phyloP scores from a whole-genome alignment of 2,888 invertebrate genomes.

The Horisme vitalbata region DNA sequence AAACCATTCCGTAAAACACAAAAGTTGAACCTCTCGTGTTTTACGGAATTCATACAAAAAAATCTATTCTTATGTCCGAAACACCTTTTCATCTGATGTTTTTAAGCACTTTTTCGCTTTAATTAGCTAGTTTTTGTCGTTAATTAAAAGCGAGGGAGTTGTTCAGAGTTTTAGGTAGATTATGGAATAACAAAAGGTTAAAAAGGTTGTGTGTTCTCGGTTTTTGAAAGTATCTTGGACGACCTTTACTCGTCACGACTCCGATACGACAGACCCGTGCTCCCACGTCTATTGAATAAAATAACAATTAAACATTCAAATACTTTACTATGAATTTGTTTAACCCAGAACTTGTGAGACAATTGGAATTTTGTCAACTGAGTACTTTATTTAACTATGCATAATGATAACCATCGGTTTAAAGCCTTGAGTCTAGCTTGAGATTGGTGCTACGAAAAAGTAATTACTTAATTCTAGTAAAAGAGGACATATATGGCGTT shows the following conservation, averaged over 20 bases:
- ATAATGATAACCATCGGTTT: too few relatives aligned
- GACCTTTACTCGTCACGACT: conserved; percentile 39
- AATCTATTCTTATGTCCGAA: not conserved
- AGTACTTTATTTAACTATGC: too few relatives aligned
- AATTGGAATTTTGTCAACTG: too few relatives aligned
- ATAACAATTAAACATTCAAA: conserved; percentile 13
- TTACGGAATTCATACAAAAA: too few relatives aligned
- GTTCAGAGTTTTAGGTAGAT: conserved; percentile 39
- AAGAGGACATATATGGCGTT: too few relatives aligned
- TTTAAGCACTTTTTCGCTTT: conserved; percentile 25
- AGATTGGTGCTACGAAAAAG: too few relatives aligned
- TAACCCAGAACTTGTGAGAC: not conserved
- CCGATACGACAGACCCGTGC: conserved; percentile 2
- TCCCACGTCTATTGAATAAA: conserved; percentile 17
- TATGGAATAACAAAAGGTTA: conserved; percentile 33
- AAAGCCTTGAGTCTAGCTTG: too few relatives aligned
- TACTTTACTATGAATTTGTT: not conserved
- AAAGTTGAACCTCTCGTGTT: too few relatives aligned
- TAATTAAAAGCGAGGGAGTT: conserved; percentile 43
- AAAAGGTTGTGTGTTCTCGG: conserved; percentile 30
- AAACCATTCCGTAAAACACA: not conserved
- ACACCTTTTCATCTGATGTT: not conserved
- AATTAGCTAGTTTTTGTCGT: conserved; percentile 39
- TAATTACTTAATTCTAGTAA: too few relatives aligned
- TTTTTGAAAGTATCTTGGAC: conserved; percentile 28